Evolutionary conservation across 2,113 vertebrate genomes (phyloP).

Genomic region (Hydropotes inermis): DNA sequence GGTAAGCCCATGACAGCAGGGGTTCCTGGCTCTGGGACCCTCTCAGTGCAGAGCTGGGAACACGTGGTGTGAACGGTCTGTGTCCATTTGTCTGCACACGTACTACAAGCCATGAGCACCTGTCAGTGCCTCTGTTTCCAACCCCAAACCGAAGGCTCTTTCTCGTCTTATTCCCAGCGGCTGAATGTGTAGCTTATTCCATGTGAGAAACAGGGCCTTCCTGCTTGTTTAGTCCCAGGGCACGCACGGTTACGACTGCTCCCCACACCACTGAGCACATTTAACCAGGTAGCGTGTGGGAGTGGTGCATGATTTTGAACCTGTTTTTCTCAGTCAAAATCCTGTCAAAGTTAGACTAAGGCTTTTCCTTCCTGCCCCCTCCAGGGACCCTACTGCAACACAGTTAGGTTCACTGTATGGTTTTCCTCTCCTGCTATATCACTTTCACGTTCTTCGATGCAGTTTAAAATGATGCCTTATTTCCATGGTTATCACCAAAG

Average conservation of each 20-base stretch:
- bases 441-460: background rate
- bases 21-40: too few relatives aligned
- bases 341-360: accelerated
- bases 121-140: accelerated
- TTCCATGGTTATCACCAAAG: background rate
- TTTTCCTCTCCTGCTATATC: background rate
- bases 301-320: too few relatives aligned
- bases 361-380: background rate
- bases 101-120: accelerated
- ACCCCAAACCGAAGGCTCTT: too few relatives aligned
- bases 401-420: accelerated
- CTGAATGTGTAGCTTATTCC: background rate
- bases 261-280: too few relatives aligned
- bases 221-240: background rate
- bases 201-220: too few relatives aligned
- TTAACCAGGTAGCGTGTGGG: background rate
- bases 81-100: accelerated
- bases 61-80: accelerated
- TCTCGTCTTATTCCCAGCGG: accelerated
- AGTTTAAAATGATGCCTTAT: background rate
- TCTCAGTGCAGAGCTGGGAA: background rate
- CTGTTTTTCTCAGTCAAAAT: too few relatives aligned
- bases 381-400: accelerated
- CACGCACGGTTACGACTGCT: accelerated
- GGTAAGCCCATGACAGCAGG: accelerated